Conservation (phyloP, 2,888 invertebrate genomes). For the Lycia hirtaria region DNA sequence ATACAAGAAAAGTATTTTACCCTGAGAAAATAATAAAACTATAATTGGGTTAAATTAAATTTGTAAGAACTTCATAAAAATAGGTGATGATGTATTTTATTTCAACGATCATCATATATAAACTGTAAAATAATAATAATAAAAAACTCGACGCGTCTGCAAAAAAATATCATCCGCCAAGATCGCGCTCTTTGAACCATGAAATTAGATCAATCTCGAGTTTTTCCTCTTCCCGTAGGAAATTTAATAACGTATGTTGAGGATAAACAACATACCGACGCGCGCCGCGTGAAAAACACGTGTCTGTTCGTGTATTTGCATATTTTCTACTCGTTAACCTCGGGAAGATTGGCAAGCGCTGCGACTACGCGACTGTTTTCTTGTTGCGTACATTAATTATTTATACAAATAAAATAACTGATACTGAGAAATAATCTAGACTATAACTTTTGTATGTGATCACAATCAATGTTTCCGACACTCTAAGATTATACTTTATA, state of each 20-base stretch:
- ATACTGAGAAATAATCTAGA: too few species aligned
- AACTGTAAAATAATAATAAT: constrained; percentile 1
- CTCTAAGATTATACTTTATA: too few species aligned
- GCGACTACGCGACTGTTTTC: background rate
- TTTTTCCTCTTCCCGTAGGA: constrained; percentile 24
- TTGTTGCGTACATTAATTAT: too few species aligned
- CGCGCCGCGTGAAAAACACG: constrained; percentile 4
- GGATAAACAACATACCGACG: constrained; percentile 17
- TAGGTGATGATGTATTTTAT: background rate
- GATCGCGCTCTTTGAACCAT: constrained; percentile 20
- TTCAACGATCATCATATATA: constrained; percentile 1
- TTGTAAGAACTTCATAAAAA: too few species aligned
- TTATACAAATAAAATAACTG: too few species aligned
- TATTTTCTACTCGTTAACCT: background rate
- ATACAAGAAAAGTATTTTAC: too few species aligned
- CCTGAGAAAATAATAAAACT: too few species aligned
- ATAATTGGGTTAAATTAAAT: too few species aligned
- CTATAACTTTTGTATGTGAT: too few species aligned
- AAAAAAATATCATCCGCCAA: constrained; percentile 11
- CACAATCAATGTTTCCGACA: too few species aligned
- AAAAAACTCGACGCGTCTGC: background rate
- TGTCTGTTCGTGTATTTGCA: constrained; percentile 2
- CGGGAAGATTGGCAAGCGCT: background rate
- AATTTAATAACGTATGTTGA: constrained; percentile 23
- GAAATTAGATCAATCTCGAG: constrained; percentile 26